A percentile compares a stretch with the other conserved stretches of the same genome.
These are phyloP conservation scores for Myotis planiceps DNA, from an alignment of 2,797 vertebrate genomes.

Conservation along the genomic window DNA sequence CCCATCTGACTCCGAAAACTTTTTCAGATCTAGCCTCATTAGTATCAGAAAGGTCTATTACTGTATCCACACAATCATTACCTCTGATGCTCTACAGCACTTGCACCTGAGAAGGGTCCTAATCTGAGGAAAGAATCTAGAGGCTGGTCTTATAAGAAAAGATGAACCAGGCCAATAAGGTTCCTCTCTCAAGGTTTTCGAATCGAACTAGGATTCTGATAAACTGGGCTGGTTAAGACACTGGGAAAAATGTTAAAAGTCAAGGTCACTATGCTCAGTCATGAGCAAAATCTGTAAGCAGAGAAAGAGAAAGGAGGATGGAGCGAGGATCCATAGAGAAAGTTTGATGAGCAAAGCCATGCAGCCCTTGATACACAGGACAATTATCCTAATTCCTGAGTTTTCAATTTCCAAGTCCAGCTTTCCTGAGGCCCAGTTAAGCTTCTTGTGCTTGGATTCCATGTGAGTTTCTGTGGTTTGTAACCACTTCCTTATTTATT, in stretches of 20 bases:
- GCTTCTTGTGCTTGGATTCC: neutral
- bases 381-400: neutral
- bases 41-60: neutral
- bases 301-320: neutral
- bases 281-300: neutral
- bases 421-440: neutral
- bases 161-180: neutral
- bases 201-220: neutral
- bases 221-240: neutral
- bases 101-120: neutral
- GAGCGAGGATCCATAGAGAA: neutral
- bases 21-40: neutral
- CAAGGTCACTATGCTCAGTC: neutral
- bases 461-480: neutral
- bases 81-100: neutral
- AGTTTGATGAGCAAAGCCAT: neutral
- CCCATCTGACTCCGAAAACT: neutral
- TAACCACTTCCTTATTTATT: neutral
- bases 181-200: neutral
- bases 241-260: neutral
- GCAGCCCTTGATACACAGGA: rapidly evolving
- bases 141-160: neutral
- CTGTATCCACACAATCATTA: no score
- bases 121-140: neutral
- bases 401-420: neutral